Evolutionary conservation across 2,113 vertebrate species (phyloP), one percentile per base, ranked within the genome.

Genomic region (Stegostoma tigrinum): DNA sequence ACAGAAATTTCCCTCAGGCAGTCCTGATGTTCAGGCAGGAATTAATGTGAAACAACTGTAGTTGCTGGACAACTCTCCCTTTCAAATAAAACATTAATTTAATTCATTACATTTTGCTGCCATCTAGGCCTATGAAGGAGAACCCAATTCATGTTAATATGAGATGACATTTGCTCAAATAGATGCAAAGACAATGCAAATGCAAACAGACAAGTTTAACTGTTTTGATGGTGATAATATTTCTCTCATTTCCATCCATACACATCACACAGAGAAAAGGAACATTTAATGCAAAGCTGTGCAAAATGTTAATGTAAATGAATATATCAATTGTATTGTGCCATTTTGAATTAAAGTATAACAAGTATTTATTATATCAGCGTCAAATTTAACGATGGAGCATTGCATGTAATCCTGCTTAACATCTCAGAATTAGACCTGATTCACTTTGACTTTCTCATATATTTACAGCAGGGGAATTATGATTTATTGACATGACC

Each of bases 41-140:
- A 7, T 95, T 70, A 95, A 72, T 52, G 5, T 52, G 14, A 72
- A 72, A 27, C 24, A 48, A 75, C 68, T 95, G 23, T 30, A 72
- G 42, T 52, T 75, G 94, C 24, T 72, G 23, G 55, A 23, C 93
- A 52, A 72, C 42, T 95, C 67, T 75, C 67, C 34, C 52, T 95
- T 95, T 72, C 94, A 72, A 45, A 75, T 72, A 27, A 42, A 17
- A 42, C 38, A 38, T 42, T 94, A 94, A 95, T 95, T 45, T 95
- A 95, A 95, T 95, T 48, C 94, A 75, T 95, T 95, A 95, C 21
- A 30, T 75, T 72, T 52, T 72, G 68, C 94, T 75, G 68, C 94
- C 68, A 34, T 30, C 94, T 72, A 75, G 42, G 72, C 68, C 52
- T 42, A 45, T 67, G 64, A 95, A 75, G 75, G 45, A 72, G 23